Conservation (phyloP, 1,140 invertebrate genomes). For the Leptinotarsa texana region DNA sequence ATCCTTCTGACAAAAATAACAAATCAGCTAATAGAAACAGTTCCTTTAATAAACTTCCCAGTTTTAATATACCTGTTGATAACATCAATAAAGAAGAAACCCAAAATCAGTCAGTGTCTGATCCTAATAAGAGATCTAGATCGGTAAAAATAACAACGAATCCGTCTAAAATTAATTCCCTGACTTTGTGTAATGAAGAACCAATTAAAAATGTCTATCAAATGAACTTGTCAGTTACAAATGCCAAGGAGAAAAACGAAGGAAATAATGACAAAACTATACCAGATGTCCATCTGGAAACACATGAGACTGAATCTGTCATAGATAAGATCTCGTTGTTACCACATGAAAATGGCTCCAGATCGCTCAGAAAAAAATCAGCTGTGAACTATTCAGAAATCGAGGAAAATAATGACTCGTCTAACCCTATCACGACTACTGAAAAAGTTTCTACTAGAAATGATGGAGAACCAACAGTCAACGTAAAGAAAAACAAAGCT, state of each 20-base stretch:
- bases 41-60: background rate
- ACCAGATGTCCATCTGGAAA: background rate
- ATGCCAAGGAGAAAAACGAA: too few relatives aligned
- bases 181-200: too few relatives aligned
- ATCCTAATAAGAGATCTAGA: background rate
- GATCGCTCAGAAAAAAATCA: conserved; percentile 15
- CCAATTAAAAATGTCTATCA: too few relatives aligned
- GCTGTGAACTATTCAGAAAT: conserved; percentile 16
- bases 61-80: too few relatives aligned
- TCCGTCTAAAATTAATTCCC: background rate
- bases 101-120: background rate
- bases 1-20: too few relatives aligned
- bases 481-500: background rate
- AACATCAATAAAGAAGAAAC: too few relatives aligned
- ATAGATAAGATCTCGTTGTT: background rate
- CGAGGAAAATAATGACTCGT: conserved; percentile 8
- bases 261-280: too few relatives aligned
- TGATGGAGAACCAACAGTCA: background rate
- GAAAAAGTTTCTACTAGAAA: background rate
- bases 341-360: background rate
- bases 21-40: background rate
- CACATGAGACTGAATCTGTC: background rate
- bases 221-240: too few relatives aligned
- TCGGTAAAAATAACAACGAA: background rate
- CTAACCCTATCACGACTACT: background rate